Conservation (phyloP, 2,888 invertebrate genomes). For the Stramonita haemastoma region DNA sequence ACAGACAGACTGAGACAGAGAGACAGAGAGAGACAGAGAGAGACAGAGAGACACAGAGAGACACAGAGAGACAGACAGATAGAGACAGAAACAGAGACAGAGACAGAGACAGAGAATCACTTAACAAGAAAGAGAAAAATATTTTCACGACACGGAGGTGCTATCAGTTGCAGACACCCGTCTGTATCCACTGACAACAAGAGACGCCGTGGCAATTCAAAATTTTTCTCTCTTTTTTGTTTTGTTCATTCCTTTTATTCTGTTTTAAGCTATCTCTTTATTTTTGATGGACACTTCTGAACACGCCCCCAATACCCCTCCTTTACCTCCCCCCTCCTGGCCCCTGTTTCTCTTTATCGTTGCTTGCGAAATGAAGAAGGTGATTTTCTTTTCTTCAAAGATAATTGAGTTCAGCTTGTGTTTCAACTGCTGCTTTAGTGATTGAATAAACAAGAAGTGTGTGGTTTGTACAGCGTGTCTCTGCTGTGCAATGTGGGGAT, state of each 20-base stretch:
- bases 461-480: background rate
- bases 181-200: no score
- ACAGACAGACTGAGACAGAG: background rate
- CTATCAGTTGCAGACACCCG: no score
- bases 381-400: background rate
- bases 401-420: background rate
- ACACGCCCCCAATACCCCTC: background rate
- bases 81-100: background rate
- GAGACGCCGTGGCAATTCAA: no score
- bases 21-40: background rate
- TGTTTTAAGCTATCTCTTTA: no score
- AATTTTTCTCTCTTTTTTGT: no score
- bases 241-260: no score
- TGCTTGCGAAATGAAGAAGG: background rate
- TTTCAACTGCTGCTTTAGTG: background rate
- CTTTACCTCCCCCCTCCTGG: background rate
- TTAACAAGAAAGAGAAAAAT: background rate
- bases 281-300: no score
- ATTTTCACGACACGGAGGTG: no score
- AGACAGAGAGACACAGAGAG: background rate
- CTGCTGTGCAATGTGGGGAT: no score
- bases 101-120: background rate
- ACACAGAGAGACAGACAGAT: background rate
- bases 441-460: background rate
- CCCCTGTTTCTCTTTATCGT: background rate